phyloP scores from a whole-genome alignment of 2,113 vertebrate genomes.

The Ictalurus furcatus region DNA sequence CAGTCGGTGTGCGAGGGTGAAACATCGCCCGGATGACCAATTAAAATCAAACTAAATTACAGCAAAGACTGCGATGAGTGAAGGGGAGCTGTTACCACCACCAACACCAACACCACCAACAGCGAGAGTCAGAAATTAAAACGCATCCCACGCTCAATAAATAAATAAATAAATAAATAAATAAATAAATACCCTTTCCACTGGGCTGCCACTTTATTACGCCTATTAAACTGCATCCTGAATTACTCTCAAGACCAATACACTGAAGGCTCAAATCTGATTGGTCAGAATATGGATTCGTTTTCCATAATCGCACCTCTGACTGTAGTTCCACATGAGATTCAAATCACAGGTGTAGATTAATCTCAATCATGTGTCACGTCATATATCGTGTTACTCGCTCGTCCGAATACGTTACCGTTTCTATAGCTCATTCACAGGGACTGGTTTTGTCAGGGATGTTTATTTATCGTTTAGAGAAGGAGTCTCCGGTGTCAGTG shows the following conservation, averaged over 20 bases:
- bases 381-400: too few relatives aligned
- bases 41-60: background rate
- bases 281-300: background rate
- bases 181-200: too few relatives aligned
- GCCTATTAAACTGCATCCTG: too few relatives aligned
- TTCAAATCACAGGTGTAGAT: background rate
- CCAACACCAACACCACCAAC: background rate
- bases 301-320: background rate
- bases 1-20: background rate
- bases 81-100: background rate
- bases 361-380: background rate
- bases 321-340: background rate
- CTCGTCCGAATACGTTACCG: background rate
- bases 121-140: background rate
- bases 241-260: background rate
- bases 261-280: background rate
- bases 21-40: background rate
- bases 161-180: too few relatives aligned
- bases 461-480: background rate
- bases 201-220: too few relatives aligned
- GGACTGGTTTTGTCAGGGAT: background rate
- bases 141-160: background rate
- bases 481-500: background rate
- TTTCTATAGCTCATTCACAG: background rate
- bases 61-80: background rate